Evolutionary conservation across 2,113 vertebrate genomes (phyloP), one percentile per base, ranked within the genome.

Genomic region (Engystomops pustulosus): DNA sequence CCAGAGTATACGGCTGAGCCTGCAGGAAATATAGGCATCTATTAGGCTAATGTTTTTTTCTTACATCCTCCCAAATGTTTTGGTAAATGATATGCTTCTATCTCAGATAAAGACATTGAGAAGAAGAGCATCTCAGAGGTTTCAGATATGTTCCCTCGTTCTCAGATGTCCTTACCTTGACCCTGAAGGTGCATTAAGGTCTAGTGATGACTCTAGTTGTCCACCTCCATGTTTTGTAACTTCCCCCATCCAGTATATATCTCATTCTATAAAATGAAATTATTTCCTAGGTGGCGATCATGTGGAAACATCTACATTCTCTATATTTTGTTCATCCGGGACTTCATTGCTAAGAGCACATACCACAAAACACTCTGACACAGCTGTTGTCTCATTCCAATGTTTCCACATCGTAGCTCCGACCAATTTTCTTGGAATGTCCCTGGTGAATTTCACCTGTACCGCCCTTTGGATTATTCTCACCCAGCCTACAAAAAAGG

Each of bases 391-490:
- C 38, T 67, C 3, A 65, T 65, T 18, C 36, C 0, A 65, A 65
- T 45, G 25, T 67, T 79, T 79, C 77, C 75, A 65, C 77, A 45
- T 65, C 36, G 27, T 3, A 67, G 55, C 38, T 25, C n/a, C 38
- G 0, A 62, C 55, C 32, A 79, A 41, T 44, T 62, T 79, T 62
- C 34, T 44, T 38, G 53, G 36, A 79, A 79, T 45, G 55, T 65
- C 77, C 53, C 51, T 27, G 10, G 23, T 45, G 76, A 44, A 45
- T 79, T 65, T 79, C 47, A 79, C 55, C 58, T 79, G 53, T 14
- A 67, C 55, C 55, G 38, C 77, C 77, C 38, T 65, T 65, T 18
- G 38, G 25, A 67, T 79, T 65, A 47, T 79, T 79, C 55, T 79
- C 77, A 65, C 77, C 77, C 34, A 65, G 38, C 23, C 55, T 65